Evolutionary conservation across 2,888 invertebrate genomes (phyloP), one percentile per base, ranked within the genome.

Genomic region (Sipha maydis): DNA sequence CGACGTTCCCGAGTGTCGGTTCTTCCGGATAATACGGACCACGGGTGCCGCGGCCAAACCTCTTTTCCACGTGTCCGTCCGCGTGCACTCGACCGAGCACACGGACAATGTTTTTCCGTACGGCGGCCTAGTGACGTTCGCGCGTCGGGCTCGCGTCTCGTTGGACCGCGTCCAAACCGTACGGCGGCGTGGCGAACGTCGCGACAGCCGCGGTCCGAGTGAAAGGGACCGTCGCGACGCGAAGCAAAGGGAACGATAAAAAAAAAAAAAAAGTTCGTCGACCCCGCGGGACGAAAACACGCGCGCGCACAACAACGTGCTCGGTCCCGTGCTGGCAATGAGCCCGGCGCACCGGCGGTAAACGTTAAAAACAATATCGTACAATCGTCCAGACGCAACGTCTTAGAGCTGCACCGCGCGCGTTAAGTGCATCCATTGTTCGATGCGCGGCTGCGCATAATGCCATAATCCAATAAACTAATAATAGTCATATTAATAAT

Each of bases 391-490:
- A 86, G 79, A 80, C 86, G n/a, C 69, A 38, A 73, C 73, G 41
- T 86, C 80, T 71, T 14, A 41, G 71, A 80, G 75, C 56, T 54
- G 79, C 75, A 31, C 17, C 31, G 69, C 7, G 7, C 48, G 38
- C n/a, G 19, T 85, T 67, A 48, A 88, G 67, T 82, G 76, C 61
- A 82, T 88, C 82, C 75, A 34, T 76, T 88, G 76, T 88, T 85
- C 41, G 41, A 25, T 61, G 21, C 61, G 25, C 61, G 25, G 11
- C 56, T 21, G 56, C 21, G 56, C 54, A 14, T 38, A 38, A 41
- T 41, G 41, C 41, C 48, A 14, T 14, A 14, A 48, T 1, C 48
- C 3, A 3, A 48, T 14, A 14, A 48, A 28, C n/a, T 28, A 67
- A 67, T 67, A 28, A 67, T 38, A 34, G 17, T 25, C 0, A 48